phyloP scores from a whole-genome alignment of 2,797 vertebrate species.

The Pipistrellus nathusii region DNA sequence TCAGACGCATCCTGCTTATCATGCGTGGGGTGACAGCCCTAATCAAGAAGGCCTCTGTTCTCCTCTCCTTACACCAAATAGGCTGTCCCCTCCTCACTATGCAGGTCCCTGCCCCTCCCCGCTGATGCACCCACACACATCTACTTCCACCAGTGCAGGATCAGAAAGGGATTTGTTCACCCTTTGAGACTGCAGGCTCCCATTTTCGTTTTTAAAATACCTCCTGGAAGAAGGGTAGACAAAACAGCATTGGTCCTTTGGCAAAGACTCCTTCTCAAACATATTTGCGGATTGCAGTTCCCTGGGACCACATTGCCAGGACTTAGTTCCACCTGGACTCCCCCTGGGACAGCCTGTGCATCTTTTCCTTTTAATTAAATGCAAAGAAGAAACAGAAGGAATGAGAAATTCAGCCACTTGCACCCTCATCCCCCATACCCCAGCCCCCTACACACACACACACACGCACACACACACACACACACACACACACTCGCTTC shows the following conservation, averaged over 20 bases:
- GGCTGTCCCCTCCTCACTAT: neutral
- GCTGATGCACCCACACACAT: neutral
- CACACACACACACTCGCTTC: rapidly evolving
- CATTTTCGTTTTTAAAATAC: slow-evolving; percentile 50
- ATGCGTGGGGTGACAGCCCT: neutral
- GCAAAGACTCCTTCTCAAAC: neutral
- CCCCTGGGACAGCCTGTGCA: neutral
- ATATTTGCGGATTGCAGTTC: neutral
- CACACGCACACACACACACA: too few relatives aligned
- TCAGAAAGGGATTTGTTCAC: neutral
- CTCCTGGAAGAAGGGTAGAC: slow-evolving; percentile 33
- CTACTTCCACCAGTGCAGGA: neutral
- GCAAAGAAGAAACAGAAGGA: neutral
- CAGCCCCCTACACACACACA: too few relatives aligned
- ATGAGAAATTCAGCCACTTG: neutral
- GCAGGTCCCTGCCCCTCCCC: neutral
- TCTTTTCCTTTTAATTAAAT: neutral
- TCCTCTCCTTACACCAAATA: neutral
- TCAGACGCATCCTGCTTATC: neutral
- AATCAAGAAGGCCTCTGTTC: neutral
- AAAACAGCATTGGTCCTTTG: slow-evolving; percentile 34
- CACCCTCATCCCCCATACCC: neutral
- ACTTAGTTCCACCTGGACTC: slow-evolving; percentile 13
- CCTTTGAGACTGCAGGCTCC: slow-evolving; percentile 2
- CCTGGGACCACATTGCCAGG: neutral